Evolutionary conservation across 1,140 invertebrate genomes (phyloP), one percentile per base, ranked within the genome.

Genomic region (Lasioglossum baleicum): DNA sequence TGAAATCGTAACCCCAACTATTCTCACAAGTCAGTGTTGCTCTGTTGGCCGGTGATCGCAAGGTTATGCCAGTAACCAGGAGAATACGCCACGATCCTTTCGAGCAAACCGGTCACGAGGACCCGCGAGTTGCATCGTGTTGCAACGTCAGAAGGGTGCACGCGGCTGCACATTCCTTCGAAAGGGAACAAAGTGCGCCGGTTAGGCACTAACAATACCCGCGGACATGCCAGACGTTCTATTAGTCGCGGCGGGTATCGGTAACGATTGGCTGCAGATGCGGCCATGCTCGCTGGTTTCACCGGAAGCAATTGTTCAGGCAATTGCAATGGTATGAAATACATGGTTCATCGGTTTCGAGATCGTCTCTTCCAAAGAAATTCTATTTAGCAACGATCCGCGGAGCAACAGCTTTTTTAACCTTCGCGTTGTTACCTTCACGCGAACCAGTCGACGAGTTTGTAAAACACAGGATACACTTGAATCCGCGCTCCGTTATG

Each of bases 101-200:
- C 82, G 72, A 75, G 77, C 77, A 76, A 84, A 84, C 82, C 82
- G 72, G 77, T 84, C 82, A 84, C 83, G 82, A 84, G 83, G 72
- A 81, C 79, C 82, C 77, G 71, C 71, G 80, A 70, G 64, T 63
- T 79, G 72, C 71, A 83, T 83, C 83, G 72, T 83, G 71, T 71
- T 80, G 82, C 71, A 75, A 80, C 83, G 82, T 80, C 76, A 75
- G 76, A 84, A 83, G 68, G 60, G 60, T 77, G 75, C 58, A 71
- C 58, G 31, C 80, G 73, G 68, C 60, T 51, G 71, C 20, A 22
- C 76, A 84, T 80, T 83, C 68, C 77, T 80, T 80, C 77, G 82
- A 84, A 84, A 83, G 77, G 72, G 77, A 84, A 80, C 71, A 81
- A 84, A 84, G 67, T 81, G 63, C 64, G 66, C 51, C 76, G 72